These are phyloP conservation scores for Solea solea DNA, from an alignment of 2,113 vertebrate genomes.

Conservation along the genomic window DNA sequence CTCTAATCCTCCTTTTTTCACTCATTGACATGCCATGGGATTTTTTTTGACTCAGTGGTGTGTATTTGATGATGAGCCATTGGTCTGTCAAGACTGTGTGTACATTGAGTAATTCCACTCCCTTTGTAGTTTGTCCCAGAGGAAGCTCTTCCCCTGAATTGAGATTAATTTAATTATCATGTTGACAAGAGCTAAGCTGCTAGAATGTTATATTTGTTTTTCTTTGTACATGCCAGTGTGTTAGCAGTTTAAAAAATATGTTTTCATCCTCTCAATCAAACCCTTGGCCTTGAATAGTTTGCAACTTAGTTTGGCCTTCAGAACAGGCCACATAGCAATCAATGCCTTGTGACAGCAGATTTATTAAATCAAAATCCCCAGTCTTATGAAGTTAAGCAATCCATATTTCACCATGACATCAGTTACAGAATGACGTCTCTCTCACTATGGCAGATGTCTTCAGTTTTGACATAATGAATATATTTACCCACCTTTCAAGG, in stretches of 20 bases:
- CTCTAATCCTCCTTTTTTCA: conserved; percentile 60
- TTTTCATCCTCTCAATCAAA: conserved; percentile 59
- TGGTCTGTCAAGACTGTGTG: conserved; percentile 39
- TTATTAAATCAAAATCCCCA: conserved; percentile 36
- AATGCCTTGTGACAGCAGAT: conserved; percentile 36
- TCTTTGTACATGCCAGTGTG: conserved; percentile 64
- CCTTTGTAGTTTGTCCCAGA: conserved; percentile 51
- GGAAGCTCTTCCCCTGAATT: conserved; percentile 48
- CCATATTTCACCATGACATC: conserved; percentile 23
- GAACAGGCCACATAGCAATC: conserved; percentile 9
- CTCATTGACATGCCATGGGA: conserved; percentile 26
- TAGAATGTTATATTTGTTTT: conserved; percentile 68
- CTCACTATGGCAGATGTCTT: background rate
- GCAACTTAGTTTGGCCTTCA: conserved; percentile 36
- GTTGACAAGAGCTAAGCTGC: conserved; percentile 63
- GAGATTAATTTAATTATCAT: conserved; percentile 72
- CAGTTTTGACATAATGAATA: conserved; percentile 10
- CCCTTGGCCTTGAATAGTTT: conserved; percentile 50
- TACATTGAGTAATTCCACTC: conserved; percentile 51
- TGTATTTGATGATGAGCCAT: conserved; percentile 53
- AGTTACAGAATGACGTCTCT: conserved; percentile 20
- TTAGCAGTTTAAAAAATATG: conserved; percentile 68
- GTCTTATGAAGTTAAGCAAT: conserved; percentile 31
- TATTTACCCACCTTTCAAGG: background rate
- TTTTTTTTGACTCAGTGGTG: conserved; percentile 45